Conservation (phyloP, 2,888 invertebrate species). For the Calephelis perditalis region DNA sequence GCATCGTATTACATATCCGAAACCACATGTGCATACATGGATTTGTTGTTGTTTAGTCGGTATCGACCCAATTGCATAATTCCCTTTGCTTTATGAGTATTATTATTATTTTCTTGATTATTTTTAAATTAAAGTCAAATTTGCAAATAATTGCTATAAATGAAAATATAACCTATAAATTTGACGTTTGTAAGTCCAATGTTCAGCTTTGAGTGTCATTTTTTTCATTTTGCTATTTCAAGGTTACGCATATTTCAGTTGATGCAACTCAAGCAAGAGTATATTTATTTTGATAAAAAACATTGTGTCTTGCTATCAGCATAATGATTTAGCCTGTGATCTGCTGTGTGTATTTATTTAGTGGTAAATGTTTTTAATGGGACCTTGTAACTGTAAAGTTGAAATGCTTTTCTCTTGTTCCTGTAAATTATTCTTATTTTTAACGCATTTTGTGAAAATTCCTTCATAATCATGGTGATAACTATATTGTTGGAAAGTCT, state of each 20-base stretch:
- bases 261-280: constrained; percentile 28
- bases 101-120: constrained; percentile 3
- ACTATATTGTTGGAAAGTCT: no score
- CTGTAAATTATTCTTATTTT: no score
- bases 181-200: constrained; percentile 63
- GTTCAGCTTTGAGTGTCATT: constrained; percentile 58
- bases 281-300: background rate
- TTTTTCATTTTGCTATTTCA: constrained; percentile 47
- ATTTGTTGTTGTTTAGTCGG: constrained; percentile 66
- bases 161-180: constrained; percentile 63
- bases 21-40: constrained; percentile 71
- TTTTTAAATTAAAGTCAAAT: no score
- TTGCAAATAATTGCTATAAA: constrained; percentile 16
- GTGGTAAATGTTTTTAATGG: no score
- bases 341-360: background rate
- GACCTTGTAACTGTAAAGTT: no score
- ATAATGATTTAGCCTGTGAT: background rate
- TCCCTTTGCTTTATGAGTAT: constrained; percentile 47
- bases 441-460: no score
- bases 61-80: constrained; percentile 53
- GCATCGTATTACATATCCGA: constrained; percentile 58
- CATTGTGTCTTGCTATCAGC: no score
- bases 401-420: no score
- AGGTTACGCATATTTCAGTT: constrained; percentile 41
- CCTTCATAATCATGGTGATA: no score